Conservation (phyloP, 2,888 invertebrate species). For the Marronus borbonicus region DNA sequence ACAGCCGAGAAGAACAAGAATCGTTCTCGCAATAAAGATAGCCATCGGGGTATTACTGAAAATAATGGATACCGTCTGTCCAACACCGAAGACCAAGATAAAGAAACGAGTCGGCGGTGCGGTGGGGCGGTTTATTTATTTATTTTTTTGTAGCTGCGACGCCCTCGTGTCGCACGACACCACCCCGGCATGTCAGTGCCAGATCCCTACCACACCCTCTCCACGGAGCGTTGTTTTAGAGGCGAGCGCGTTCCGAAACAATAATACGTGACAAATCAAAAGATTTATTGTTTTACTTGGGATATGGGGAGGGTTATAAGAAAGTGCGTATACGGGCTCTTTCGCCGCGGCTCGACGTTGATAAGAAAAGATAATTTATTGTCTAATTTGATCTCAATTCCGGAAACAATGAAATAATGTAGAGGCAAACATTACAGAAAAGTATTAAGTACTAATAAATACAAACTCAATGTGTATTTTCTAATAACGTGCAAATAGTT, state of each 20-base stretch:
- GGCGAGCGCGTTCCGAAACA: conserved; percentile 27
- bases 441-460: too few relatives aligned
- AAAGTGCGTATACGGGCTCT: not conserved
- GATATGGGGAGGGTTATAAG: not conserved
- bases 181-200: conserved; percentile 28
- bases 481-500: too few relatives aligned
- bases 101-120: conserved; percentile 21
- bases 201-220: conserved; percentile 39
- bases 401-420: conserved; percentile 5
- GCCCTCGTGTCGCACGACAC: conserved; percentile 31
- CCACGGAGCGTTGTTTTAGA: not conserved
- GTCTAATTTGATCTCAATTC: conserved; percentile 22
- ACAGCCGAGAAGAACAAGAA: conserved; percentile 40
- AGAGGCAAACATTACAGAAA: too few relatives aligned
- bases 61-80: conserved; percentile 44
- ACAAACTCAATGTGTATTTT: too few relatives aligned
- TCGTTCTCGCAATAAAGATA: conserved; percentile 49
- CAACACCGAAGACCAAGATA: conserved; percentile 37
- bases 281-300: conserved; percentile 33
- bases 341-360: conserved; percentile 4
- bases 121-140: conserved; percentile 42
- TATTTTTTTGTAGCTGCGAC: conserved; percentile 31
- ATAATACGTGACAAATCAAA: conserved; percentile 41
- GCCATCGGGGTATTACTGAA: conserved; percentile 45
- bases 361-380: conserved; percentile 31